Percentiles rank a stretch among this genome's conserved stretches.
phyloP scores from a whole-genome alignment of 2,888 invertebrate species.

The Gastracanthus pulcherrimus region DNA sequence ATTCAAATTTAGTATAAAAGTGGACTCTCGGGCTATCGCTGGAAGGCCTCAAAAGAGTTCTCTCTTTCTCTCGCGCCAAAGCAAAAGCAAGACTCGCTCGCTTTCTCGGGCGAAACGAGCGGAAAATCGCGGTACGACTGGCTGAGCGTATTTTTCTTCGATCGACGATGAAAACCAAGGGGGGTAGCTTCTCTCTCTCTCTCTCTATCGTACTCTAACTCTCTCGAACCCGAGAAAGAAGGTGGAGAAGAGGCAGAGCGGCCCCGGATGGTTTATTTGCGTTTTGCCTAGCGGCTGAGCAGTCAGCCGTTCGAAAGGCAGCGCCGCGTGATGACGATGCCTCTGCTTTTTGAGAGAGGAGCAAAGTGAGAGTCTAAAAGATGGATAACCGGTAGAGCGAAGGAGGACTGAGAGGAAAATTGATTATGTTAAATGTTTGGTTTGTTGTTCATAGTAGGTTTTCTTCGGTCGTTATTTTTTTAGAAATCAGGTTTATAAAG shows the following conservation, averaged over 20 bases:
- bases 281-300: slow-evolving; percentile 75
- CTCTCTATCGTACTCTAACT: background rate
- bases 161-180: slow-evolving; percentile 53
- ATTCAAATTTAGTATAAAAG: background rate
- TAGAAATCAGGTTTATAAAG: too few relatives aligned
- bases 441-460: background rate
- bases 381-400: background rate
- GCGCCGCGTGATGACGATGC: slow-evolving; percentile 41
- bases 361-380: background rate
- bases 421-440: background rate
- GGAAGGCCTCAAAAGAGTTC: background rate
- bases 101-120: slow-evolving; percentile 42
- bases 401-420: background rate
- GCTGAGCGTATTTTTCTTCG: slow-evolving; percentile 71
- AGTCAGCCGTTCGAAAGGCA: slow-evolving; percentile 68
- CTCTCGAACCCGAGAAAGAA: slow-evolving; percentile 34
- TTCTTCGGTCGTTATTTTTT: too few relatives aligned
- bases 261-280: slow-evolving; percentile 72
- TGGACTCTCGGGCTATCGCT: background rate
- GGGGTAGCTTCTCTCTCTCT: background rate
- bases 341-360: background rate
- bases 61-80: background rate
- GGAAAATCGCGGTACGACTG: slow-evolving; percentile 57
- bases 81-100: background rate
- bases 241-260: slow-evolving; percentile 49